Conservation (phyloP, 2,113 vertebrate genomes). For the Neolamprologus sp. region DNA sequence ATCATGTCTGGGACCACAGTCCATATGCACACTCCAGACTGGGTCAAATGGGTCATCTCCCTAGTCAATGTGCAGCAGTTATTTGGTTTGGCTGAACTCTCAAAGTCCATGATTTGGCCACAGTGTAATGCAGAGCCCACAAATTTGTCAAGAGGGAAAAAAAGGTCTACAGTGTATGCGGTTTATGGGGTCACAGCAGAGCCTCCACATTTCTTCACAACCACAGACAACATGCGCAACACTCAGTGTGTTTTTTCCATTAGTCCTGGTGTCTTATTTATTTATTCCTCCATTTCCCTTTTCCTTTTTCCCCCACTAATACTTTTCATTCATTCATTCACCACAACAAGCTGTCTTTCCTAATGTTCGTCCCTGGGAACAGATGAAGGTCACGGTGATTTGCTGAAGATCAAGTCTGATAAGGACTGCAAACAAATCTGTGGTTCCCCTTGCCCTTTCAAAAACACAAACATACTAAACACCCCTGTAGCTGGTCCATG, state of each 20-base stretch:
- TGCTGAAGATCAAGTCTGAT: constrained; percentile 1
- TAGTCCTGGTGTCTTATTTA: constrained; percentile 40
- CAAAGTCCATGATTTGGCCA: constrained; percentile 43
- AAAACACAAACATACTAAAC: constrained; percentile 32
- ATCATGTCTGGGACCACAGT: not conserved
- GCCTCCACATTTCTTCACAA: constrained; percentile 42
- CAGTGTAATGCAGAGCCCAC: constrained; percentile 32
- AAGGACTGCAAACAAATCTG: not conserved
- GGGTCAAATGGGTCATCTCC: constrained; percentile 39
- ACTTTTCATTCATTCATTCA: not conserved
- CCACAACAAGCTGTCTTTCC: not conserved
- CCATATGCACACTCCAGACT: constrained; percentile 17
- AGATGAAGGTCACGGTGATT: not conserved
- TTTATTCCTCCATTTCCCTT: constrained; percentile 1
- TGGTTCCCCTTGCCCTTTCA: constrained; percentile 11
- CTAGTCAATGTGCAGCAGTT: constrained; percentile 14
- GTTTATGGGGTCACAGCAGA: constrained; percentile 53
- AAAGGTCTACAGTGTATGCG: constrained; percentile 21
- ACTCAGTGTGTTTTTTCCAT: constrained; percentile 56
- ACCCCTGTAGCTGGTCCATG: constrained; percentile 13
- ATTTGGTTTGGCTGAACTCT: constrained; percentile 69
- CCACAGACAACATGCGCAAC: constrained; percentile 3
- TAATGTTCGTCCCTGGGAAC: not conserved
- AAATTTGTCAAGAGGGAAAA: constrained; percentile 58
- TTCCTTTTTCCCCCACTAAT: not conserved